A percentile compares a stretch with the other conserved stretches of the same genome.
phyloP scores from a whole-genome alignment of 1,140 invertebrate genomes.

The Drosophila elegans region DNA sequence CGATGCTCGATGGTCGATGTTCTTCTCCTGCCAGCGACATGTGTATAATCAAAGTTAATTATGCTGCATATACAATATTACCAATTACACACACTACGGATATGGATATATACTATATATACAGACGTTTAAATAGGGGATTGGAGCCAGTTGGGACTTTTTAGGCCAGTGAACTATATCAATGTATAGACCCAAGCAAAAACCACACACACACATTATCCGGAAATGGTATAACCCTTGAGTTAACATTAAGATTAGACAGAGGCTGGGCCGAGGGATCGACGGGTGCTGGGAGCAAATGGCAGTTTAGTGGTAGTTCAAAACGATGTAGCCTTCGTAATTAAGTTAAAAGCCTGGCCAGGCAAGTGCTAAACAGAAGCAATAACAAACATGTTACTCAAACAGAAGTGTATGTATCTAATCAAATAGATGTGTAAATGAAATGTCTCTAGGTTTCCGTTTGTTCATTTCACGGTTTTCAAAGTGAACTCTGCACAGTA shows the following conservation, averaged over 20 bases:
- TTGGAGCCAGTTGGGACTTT: constrained; percentile 59
- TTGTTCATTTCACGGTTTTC: constrained; percentile 68
- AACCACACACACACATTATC: constrained; percentile 18
- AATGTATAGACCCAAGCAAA: constrained; percentile 45
- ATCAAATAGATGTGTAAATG: constrained; percentile 29
- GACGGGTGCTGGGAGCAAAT: constrained; percentile 18
- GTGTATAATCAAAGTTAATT: constrained; percentile 79
- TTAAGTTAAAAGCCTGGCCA: constrained; percentile 60
- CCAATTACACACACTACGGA: constrained; percentile 16
- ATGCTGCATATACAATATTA: constrained; percentile 77
- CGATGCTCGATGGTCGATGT: not conserved
- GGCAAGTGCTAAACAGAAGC: constrained; percentile 66
- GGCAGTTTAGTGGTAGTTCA: constrained; percentile 46
- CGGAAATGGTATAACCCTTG: constrained; percentile 33
- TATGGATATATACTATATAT: constrained; percentile 30
- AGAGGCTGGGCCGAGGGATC: constrained; percentile 6
- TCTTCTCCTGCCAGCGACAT: constrained; percentile 26
- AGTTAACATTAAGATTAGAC: constrained; percentile 74
- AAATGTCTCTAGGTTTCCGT: constrained; percentile 64
- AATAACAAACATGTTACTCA: constrained; percentile 65
- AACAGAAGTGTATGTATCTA: constrained; percentile 14
- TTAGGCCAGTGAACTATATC: constrained; percentile 55
- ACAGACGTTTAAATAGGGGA: constrained; percentile 20
- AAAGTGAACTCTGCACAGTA: constrained; percentile 69
- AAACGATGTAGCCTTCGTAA: constrained; percentile 57